Evolutionary conservation across 2,888 invertebrate genomes (phyloP), one percentile per base, ranked within the genome.

Genomic region (Amiota mariae): DNA sequence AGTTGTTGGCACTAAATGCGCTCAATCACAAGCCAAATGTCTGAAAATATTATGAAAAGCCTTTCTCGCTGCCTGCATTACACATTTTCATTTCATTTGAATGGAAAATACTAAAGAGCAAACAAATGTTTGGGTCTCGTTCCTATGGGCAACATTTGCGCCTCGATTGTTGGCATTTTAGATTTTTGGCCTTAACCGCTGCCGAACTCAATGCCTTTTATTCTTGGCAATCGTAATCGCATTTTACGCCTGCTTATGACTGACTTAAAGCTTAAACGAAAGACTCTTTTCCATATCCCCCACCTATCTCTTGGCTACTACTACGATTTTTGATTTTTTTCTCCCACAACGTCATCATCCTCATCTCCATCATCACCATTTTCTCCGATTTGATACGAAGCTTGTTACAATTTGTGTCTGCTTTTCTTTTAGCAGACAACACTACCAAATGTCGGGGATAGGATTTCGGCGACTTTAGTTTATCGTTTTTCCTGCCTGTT

Each of bases 11-110:
- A 80, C 82, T 83, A 86, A 83, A 83, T 83, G 86, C 83, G 86
- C 83, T 83, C 85, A 83, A 83, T 83, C 83, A 83, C 85, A 83
- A 83, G 83, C 86, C 83, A 83, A 83, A 83, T 86, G 83, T 83
- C 83, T 85, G 86, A 86, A 83, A 83, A 83, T 83, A 83, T 83
- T 83, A 83, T 83, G 86, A 83, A 86, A 86, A 86, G 83, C 84
- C 83, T 77, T 84, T 81, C 81, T 81, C 81, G 75, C 64, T 51
- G 67, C 54, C 48, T 20, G 67, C 24, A 51, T 54, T 51, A 24
- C 49, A 11, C 20, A 10, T 20, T 20, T 59, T 8, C 8, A 57
- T 57, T 10, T 11, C 67, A 54, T 10, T 12, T 63, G 12, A 63
- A 36, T 63, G 63, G 46, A 56, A 9, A 18, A 56, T 15, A 56